These are phyloP conservation scores for Rhimphoctona megacephalus DNA, from an alignment of 2,888 invertebrate genomes.

Conservation along the genomic window DNA sequence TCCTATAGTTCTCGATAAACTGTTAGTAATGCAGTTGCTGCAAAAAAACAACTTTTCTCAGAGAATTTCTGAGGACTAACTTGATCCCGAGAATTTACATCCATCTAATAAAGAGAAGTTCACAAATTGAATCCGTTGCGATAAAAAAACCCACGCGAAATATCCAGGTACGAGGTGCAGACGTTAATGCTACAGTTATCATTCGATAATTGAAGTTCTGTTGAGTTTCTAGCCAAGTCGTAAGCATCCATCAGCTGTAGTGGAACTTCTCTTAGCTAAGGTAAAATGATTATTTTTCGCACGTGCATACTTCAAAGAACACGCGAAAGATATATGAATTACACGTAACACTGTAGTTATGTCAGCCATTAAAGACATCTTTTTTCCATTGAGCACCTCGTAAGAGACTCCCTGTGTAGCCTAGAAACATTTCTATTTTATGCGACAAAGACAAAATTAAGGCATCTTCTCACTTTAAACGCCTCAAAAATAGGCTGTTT, in stretches of 20 bases:
- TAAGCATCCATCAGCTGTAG: background rate
- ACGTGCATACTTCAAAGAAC: too few species aligned
- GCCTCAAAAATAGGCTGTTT: too few species aligned
- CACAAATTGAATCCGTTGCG: background rate
- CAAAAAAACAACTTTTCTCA: background rate
- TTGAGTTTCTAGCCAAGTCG: background rate
- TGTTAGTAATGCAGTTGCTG: background rate
- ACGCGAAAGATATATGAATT: too few species aligned
- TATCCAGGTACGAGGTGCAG: background rate
- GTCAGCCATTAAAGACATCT: too few species aligned
- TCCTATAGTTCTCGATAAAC: background rate
- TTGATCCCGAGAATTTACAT: background rate
- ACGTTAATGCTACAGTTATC: background rate
- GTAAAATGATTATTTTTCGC: too few species aligned
- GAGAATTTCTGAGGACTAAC: background rate
- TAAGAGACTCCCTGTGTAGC: too few species aligned
- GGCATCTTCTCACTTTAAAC: too few species aligned
- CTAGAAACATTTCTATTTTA: too few species aligned
- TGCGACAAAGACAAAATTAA: background rate
- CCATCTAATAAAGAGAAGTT: background rate
- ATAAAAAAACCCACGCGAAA: background rate
- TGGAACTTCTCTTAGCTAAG: too few species aligned
- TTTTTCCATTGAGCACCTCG: too few species aligned
- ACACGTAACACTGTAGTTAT: too few species aligned
- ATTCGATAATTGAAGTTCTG: background rate